Base-by-base conservation (phyloP, 1,140 invertebrate species). In the Neodiprion pinetum region DNA sequence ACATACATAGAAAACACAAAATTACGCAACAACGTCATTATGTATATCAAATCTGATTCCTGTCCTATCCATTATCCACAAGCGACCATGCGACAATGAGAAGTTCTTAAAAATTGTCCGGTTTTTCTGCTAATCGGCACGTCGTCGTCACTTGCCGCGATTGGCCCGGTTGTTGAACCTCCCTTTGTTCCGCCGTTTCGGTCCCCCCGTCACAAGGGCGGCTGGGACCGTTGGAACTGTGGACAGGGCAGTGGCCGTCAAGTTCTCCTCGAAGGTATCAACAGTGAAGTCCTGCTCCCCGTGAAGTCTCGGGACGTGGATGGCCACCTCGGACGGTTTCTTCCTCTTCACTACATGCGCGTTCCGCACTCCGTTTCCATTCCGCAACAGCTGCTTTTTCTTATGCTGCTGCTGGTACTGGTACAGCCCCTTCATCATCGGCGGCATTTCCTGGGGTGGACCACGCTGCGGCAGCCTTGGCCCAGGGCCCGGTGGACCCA, bases 241-340 rank as follows among this genome's bases (percentile, higher is more conserved):
- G 53, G 11, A 40, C 28, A 61, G 4, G 11, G 9, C 53, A 9
- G 49, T 50, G 23, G 72, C 47, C 3, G 82, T 72, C 0, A 86
- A 71, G 70, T 86, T 86, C 66, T 86, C 85, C 9, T 86, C 85
- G 65, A 84, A 86, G 1, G 82, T 84, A 47, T 86, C 85, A 1
- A 76, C 76, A 0, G 85, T 85, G n/a, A 85, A 86, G 40, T 86
- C 85, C 28, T 82, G 82, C 5, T 86, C 84, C 9, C 81, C 82
- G 23, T 49, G 10, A 5, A 53, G n/a, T 23, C 75, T 78, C 10
- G 7, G 23, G 4, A 61, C 48, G 21, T 74, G 71, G 49, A 48
- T 75, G 11, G n/a, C 53, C 61, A 23, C 3, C 50, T 21, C 23
- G 17, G 48, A n/a, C 65, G 9, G 53, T 28, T 69, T 48, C 28